These are phyloP conservation scores for Ceratosolen solmsi DNA, from an alignment of 1,140 invertebrate species.

Conservation along the genomic window DNA sequence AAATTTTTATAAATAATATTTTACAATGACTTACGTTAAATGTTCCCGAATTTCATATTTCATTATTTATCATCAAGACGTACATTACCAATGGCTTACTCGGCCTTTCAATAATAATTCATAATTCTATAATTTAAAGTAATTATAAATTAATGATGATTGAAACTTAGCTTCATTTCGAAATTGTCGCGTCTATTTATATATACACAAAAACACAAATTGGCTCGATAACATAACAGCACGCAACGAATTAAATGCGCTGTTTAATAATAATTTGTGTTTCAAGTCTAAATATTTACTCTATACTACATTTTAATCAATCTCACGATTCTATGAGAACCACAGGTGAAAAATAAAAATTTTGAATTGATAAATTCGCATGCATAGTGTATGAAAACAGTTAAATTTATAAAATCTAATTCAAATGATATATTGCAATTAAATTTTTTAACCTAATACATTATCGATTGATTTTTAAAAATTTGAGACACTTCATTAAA, in stretches of 20 bases:
- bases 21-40: too few species aligned
- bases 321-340: neutral
- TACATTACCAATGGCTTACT: too few species aligned
- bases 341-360: neutral
- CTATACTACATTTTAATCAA: neutral
- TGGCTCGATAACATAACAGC: neutral
- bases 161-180: neutral
- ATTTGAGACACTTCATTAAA: too few species aligned
- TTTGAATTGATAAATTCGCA: neutral
- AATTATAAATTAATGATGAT: neutral
- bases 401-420: too few species aligned
- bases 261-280: neutral
- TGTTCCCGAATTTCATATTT: too few species aligned
- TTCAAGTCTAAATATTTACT: neutral
- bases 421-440: too few species aligned
- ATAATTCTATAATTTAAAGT: neutral
- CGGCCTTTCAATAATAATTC: too few species aligned
- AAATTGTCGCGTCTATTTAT: neutral
- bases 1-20: too few species aligned
- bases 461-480: too few species aligned
- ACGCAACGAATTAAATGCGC: neutral
- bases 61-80: too few species aligned
- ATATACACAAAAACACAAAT: constrained; percentile 2
- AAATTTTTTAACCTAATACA: too few species aligned
- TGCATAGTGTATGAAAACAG: too few species aligned